Evolutionary conservation across 2,797 vertebrate species (phyloP).

Genomic region (Neosilurus mollespiculum): DNA sequence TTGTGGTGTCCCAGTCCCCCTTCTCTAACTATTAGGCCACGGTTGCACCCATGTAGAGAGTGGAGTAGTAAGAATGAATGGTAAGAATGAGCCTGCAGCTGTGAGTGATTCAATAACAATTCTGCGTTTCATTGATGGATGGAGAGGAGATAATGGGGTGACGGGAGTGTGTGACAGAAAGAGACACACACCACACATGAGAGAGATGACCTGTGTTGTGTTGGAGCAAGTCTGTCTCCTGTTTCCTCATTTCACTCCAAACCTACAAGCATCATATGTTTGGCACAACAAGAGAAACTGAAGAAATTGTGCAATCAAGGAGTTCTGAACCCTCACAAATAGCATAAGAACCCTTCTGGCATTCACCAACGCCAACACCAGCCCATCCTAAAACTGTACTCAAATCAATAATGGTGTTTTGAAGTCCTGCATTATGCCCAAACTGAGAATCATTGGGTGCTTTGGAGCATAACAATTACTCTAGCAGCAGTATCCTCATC

Average conservation of each 20-base stretch:
- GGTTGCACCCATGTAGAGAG: too few species aligned
- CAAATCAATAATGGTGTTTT: not conserved
- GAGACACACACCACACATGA: not conserved
- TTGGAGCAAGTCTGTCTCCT: not conserved
- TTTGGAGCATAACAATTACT: not conserved
- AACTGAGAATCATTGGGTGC: not conserved
- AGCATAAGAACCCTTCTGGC: not conserved
- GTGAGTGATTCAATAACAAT: not conserved
- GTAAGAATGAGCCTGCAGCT: not conserved
- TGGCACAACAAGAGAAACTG: not conserved
- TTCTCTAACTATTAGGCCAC: too few species aligned
- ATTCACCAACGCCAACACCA: not conserved
- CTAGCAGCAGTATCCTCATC: not conserved
- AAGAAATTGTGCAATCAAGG: not conserved
- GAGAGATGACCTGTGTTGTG: not conserved
- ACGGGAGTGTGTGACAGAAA: not conserved
- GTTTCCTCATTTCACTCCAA: not conserved
- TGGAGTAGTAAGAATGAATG: too few species aligned
- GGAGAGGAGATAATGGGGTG: not conserved
- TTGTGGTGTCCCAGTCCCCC: slow-evolving; percentile 64
- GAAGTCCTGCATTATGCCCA: not conserved
- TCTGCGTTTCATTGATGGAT: not conserved
- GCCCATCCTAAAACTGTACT: not conserved
- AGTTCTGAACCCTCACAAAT: not conserved
- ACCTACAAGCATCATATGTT: not conserved